Conservation (phyloP, 2,888 invertebrate species). For the Latrodectus hesperus region DNA sequence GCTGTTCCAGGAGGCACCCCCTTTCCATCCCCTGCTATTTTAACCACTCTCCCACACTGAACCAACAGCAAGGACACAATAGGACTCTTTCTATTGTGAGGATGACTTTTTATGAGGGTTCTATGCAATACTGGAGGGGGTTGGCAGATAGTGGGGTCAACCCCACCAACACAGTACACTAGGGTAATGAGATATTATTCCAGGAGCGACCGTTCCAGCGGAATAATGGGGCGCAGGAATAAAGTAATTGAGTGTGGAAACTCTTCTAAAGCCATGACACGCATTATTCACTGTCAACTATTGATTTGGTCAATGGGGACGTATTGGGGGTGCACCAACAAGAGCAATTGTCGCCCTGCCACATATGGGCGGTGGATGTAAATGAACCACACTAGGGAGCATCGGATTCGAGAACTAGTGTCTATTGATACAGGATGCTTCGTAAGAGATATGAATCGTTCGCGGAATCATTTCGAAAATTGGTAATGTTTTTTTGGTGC, state of each 20-base stretch:
- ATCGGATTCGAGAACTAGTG: no score
- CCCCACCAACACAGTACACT: not conserved
- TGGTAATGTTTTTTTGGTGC: no score
- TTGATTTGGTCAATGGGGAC: not conserved
- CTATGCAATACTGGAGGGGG: slow-evolving; percentile 17
- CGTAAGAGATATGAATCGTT: no score
- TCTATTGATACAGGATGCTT: no score
- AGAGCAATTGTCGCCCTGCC: not conserved
- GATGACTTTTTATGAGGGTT: slow-evolving; percentile 60
- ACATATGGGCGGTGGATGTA: not conserved
- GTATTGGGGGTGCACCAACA: not conserved
- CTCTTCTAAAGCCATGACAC: slow-evolving; percentile 41
- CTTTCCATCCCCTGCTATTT: slow-evolving; percentile 23
- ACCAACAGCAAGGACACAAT: slow-evolving; percentile 35
- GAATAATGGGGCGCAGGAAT: slow-evolving; percentile 39
- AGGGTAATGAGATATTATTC: slow-evolving; percentile 66
- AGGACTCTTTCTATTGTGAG: slow-evolving; percentile 36
- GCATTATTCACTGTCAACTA: slow-evolving; percentile 54
- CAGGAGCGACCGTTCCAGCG: slow-evolving; percentile 28
- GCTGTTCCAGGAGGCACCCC: slow-evolving; percentile 4
- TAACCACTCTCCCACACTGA: slow-evolving; percentile 14
- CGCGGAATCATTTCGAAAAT: no score
- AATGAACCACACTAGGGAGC: no score
- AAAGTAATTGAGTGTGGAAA: slow-evolving; percentile 64
- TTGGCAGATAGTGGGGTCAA: not conserved